Evolutionary conservation across 2,113 vertebrate genomes (phyloP), one percentile per base, ranked within the genome.

Genomic region (Picathartes gymnocephalus): DNA sequence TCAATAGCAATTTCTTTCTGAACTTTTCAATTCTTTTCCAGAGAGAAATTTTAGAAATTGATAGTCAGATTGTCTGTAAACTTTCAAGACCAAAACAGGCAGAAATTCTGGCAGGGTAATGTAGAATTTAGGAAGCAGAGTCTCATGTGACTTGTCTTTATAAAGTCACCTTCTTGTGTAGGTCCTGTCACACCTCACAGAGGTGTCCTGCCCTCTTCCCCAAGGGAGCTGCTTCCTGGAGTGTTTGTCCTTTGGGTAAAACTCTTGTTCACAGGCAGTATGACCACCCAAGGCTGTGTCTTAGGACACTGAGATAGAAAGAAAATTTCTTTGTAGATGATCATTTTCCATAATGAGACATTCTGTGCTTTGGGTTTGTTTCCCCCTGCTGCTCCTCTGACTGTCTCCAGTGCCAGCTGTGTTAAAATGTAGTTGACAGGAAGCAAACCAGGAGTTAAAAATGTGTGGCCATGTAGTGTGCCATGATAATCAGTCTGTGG

Each of bases 351-450:
- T 25, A 50, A 44, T 50, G 73, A 76, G 19, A 81, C 37, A 31
- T n/a, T 1, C 0, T 56, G 0, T 24, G 8, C 10, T 27, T 11
- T 50, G 14, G 6, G 2, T 24, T 79, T 61, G 13, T 5, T 28
- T 31, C 19, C 8, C 33, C 18, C n/a, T 13, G 27, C 37, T 58
- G 40, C 27, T 19, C 45, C 16, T 24, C 35, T 28, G 11, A 7
- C 31, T 69, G 6, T 37, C 22, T 83, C 37, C 31, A n/a, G 5
- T 35, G 27, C 69, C 78, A 39, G 19, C 33, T 6, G 1, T 50
- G 16, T 44, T 81, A 40, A 71, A 23, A 40, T 65, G 45, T 61
- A 44, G 13, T 11, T 93, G 31, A 18, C 62, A 83, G 7, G 22
- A 48, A 35, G 13, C 10, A 80, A n/a, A 73, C 5, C 71, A 24